A percentile compares a stretch with the other conserved stretches of the same genome.
Conservation (phyloP, 2,113 vertebrate genomes). For the Hoplias malabaricus region DNA sequence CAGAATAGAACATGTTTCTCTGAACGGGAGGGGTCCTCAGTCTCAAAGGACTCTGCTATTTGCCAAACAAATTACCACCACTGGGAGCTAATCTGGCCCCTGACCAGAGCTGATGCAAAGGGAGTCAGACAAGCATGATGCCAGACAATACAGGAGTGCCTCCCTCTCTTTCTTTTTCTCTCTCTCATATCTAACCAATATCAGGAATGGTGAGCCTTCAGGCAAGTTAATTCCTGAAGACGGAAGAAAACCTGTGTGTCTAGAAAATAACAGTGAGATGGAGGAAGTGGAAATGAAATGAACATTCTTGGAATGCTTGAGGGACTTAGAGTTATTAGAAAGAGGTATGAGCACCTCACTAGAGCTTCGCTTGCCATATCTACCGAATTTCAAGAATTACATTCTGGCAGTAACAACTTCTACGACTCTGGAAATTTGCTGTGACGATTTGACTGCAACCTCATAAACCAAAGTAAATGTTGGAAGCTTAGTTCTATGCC, state of each 20-base stretch:
- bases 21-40: conserved; percentile 20
- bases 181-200: conserved; percentile 22
- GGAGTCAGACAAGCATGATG: conserved; percentile 48
- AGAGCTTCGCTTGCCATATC: no score
- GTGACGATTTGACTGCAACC: no score
- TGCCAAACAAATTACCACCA: conserved; percentile 69
- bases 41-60: conserved; percentile 59
- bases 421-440: no score
- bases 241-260: conserved; percentile 5
- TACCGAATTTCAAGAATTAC: no score
- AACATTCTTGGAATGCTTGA: conserved; percentile 58
- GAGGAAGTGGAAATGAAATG: conserved; percentile 30
- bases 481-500: no score
- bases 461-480: no score
- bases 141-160: conserved; percentile 47
- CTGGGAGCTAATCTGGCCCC: conserved; percentile 36
- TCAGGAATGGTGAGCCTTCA: not conserved
- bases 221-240: conserved; percentile 25
- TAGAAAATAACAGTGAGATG: conserved; percentile 21
- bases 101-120: conserved; percentile 36
- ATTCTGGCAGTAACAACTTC: no score
- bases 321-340: conserved; percentile 2
- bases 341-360: no score
- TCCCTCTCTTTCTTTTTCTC: conserved; percentile 12
- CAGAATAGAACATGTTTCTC: conserved; percentile 37